Conservation (phyloP, 2,113 vertebrate species). For the Vulpes vulpes region DNA sequence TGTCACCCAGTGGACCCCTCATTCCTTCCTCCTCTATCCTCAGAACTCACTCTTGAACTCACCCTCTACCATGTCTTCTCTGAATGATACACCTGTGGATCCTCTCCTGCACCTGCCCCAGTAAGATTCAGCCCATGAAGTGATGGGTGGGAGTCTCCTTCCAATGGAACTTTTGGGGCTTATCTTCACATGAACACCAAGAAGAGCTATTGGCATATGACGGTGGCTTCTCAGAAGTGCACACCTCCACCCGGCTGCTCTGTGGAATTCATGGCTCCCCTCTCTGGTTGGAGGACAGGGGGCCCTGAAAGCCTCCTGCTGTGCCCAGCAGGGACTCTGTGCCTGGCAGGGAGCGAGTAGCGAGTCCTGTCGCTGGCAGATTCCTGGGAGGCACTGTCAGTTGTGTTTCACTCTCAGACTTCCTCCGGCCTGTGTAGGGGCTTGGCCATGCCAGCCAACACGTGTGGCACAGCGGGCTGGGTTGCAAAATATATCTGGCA, state of each 20-base stretch:
- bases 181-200: neutral
- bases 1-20: accelerated
- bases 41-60: neutral
- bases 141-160: neutral
- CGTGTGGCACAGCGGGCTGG: conserved; percentile 84
- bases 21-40: neutral
- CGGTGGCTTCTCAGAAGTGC: neutral
- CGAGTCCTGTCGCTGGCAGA: neutral
- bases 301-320: neutral
- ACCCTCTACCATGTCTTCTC: neutral
- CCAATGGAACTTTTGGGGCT: neutral
- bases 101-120: neutral
- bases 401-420: conserved; percentile 85
- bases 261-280: neutral
- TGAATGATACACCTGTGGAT: neutral
- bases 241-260: neutral
- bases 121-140: accelerated
- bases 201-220: accelerated
- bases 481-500: conserved; percentile 92
- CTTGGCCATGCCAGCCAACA: conserved; percentile 84
- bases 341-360: neutral
- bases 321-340: neutral
- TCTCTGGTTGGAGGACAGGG: neutral
- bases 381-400: neutral
- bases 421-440: conserved; percentile 84